These are phyloP conservation scores for Syngnathus rostellatus DNA, from an alignment of 2,797 vertebrate species.

Conservation along the genomic window DNA sequence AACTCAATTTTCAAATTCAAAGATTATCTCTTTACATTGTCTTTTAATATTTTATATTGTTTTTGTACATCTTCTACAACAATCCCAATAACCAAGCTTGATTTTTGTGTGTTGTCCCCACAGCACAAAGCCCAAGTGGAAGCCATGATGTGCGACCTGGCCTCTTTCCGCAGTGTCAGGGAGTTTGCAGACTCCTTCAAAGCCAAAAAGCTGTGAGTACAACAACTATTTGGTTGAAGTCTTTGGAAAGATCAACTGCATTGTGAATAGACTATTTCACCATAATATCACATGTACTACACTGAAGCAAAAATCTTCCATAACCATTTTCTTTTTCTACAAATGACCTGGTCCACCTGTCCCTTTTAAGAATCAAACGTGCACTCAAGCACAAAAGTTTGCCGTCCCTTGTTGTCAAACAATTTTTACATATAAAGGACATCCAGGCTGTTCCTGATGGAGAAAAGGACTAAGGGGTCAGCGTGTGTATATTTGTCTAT, in stretches of 20 bases:
- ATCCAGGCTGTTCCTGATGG: slow-evolving; percentile 21
- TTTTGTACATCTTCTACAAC: no score
- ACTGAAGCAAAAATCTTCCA: background rate
- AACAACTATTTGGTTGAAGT: background rate
- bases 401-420: background rate
- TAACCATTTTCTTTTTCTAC: background rate
- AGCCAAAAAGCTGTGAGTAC: slow-evolving; percentile 89
- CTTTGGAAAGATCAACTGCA: background rate
- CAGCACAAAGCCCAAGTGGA: slow-evolving; percentile 95
- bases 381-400: background rate
- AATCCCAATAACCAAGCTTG: background rate
- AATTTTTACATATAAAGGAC: background rate
- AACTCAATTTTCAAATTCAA: no score
- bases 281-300: background rate
- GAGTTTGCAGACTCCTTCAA: slow-evolving; percentile 86
- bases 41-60: no score
- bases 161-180: slow-evolving; percentile 81
- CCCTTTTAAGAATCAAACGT: background rate
- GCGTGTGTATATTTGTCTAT: slow-evolving; percentile 36
- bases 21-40: no score
- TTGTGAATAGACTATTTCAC: background rate
- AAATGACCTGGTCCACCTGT: background rate
- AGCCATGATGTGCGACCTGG: slow-evolving; percentile 88
- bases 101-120: slow-evolving; percentile 25
- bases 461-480: slow-evolving; percentile 39